Evolutionary conservation across 2,888 invertebrate genomes (phyloP), one percentile per base, ranked within the genome.

Genomic region (Papilio demoleus): DNA sequence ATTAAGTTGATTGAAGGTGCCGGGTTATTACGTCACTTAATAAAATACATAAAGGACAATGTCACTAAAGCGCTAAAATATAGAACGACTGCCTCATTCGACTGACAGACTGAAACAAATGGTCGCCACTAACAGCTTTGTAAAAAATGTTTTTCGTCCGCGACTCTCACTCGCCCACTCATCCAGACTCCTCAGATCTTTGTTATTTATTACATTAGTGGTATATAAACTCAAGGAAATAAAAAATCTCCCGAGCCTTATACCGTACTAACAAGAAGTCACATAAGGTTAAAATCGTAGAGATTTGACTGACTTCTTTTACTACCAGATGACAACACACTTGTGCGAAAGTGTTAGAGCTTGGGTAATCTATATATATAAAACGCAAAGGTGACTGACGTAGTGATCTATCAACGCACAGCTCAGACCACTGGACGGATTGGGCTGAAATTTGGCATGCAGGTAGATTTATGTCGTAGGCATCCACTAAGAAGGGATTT

Each of bases 111-210:
- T 27, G 53, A 31, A 56, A 56, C 31, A 56, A 56, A 56, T 56
- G 53, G 53, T 56, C 53, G 31, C 31, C 53, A 56, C 70, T 75
- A 85, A 72, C 86, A 40, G 40, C 83, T 87, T 9, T 76, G 77
- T 38, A 90, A 90, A 71, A 81, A 89, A 72, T 79, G 61, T 84
- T 82, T 31, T 6, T 27, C 17, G n/a, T 27, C 53, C 53, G 53
- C 53, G 27, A 14, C 47, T 12, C 22, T 47, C 47, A 14, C 22
- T 14, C 1, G 22, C 47, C 1, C 42, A 19, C 14, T 27, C 27
- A n/a, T 53, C 24, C 27, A 24, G 6, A 11, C n/a, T 6, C 17
- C 6, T 27, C 24, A 11, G 31, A 31, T n/a, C 1, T 31, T 31
- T 56, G 53, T 31, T 31, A 31, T 31, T 31, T 56, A 27, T 53